Percentiles rank a stretch among this genome's conserved stretches.
These are phyloP conservation scores for Isurus oxyrinchus DNA, from an alignment of 2,113 vertebrate genomes.

Conservation along the genomic window DNA sequence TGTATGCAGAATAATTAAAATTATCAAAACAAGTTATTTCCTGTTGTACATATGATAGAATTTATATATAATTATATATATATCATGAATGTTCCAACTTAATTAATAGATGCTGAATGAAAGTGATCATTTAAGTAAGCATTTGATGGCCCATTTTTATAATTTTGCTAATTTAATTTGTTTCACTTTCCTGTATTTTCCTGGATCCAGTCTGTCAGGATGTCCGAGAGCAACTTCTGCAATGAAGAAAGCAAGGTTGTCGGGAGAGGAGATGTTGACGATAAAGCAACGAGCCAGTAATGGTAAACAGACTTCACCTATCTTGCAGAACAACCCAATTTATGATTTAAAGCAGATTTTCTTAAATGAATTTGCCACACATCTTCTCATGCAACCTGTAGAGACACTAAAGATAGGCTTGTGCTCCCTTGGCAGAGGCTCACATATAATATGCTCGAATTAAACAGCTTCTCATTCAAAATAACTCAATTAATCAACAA, in stretches of 20 bases:
- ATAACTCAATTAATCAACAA: not conserved
- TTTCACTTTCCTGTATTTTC: slow-evolving; percentile 40
- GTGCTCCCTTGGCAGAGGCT: not conserved
- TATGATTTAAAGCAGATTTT: not conserved
- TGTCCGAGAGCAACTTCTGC: slow-evolving; percentile 95
- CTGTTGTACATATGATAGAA: not conserved
- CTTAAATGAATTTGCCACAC: not conserved
- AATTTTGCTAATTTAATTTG: not conserved
- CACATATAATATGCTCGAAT: not conserved
- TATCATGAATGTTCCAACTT: not conserved
- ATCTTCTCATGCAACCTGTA: not conserved
- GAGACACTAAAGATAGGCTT: not conserved
- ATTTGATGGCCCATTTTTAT: not conserved
- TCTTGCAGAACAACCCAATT: not conserved
- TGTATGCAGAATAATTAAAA: too few species aligned
- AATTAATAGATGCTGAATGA: not conserved
- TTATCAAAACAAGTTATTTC: not conserved
- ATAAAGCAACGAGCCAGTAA: slow-evolving; percentile 90
- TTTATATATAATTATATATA: not conserved
- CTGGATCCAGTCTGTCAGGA: slow-evolving; percentile 80
- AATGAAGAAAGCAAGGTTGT: slow-evolving; percentile 97
- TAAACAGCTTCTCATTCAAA: not conserved
- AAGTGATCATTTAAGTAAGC: not conserved
- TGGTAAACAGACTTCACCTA: slow-evolving; percentile 60
- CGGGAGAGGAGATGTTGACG: slow-evolving; percentile 94